A percentile compares a stretch with the other conserved stretches of the same genome.
Conservation (phyloP, 2,888 invertebrate species). For the Agriopis aurantiaria region DNA sequence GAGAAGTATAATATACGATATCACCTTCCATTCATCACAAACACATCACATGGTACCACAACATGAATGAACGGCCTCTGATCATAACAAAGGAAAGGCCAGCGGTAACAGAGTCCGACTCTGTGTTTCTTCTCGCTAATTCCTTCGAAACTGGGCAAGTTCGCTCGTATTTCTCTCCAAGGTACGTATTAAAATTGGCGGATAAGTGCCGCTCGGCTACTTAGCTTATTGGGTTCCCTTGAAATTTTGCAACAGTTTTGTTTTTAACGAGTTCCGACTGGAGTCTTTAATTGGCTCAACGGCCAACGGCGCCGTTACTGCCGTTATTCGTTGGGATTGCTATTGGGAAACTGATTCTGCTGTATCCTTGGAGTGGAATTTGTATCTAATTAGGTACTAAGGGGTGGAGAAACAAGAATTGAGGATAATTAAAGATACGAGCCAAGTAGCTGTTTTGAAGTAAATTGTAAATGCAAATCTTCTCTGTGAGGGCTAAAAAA, state of each 20-base stretch:
- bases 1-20: no score
- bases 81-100: conserved; percentile 1
- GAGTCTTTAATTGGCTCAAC: conserved; percentile 46
- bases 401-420: conserved; percentile 18
- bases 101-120: conserved; percentile 27
- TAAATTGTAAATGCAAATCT: conserved; percentile 7
- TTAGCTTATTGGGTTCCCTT: conserved; percentile 48
- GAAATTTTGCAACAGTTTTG: conserved; percentile 42
- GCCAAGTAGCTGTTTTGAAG: background rate
- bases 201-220: conserved; percentile 42
- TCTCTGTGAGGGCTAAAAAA: background rate
- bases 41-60: no score
- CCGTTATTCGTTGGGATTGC: conserved; percentile 40
- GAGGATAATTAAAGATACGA: conserved; percentile 14
- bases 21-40: no score
- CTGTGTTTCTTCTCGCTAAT: conserved; percentile 39
- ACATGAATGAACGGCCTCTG: background rate
- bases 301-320: conserved; percentile 43
- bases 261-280: conserved; percentile 44
- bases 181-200: conserved; percentile 50
- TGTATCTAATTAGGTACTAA: conserved; percentile 28
- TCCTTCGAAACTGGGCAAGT: conserved; percentile 48
- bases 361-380: conserved; percentile 39
- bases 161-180: conserved; percentile 50
- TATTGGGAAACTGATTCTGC: conserved; percentile 41